A percentile compares a stretch with the other conserved stretches of the same genome.
Conservation (phyloP, 2,797 vertebrate species). For the Chaenodraco wilsoni region DNA sequence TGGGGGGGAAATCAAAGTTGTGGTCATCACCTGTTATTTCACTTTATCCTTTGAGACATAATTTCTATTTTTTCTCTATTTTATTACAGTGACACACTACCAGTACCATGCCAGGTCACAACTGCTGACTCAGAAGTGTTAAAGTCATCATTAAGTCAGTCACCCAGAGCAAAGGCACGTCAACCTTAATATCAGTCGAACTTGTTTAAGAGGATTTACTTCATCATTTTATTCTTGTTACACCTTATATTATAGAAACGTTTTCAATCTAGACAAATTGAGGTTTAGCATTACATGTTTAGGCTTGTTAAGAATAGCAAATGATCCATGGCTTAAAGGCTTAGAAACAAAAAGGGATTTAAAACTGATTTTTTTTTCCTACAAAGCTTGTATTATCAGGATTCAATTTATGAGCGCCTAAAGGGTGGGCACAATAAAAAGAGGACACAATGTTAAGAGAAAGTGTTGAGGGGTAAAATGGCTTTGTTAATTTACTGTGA, state of each 20-base stretch:
- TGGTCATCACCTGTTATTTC: neutral
- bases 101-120: neutral
- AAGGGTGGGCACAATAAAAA: slow-evolving; percentile 38
- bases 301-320: slow-evolving; percentile 42
- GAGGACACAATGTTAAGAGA: slow-evolving; percentile 30
- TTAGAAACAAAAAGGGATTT: slow-evolving; percentile 70
- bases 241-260: slow-evolving; percentile 23
- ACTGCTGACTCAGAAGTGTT: slow-evolving; percentile 32
- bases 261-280: slow-evolving; percentile 31
- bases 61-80: neutral
- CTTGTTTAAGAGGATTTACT: slow-evolving; percentile 38
- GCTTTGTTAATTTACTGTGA: slow-evolving; percentile 23
- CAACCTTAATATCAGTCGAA: slow-evolving; percentile 37
- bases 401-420: slow-evolving; percentile 47
- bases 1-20: slow-evolving; percentile 11
- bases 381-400: slow-evolving; percentile 52
- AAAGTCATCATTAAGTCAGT: slow-evolving; percentile 28
- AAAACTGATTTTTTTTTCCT: slow-evolving; percentile 41
- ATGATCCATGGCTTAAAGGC: slow-evolving; percentile 54
- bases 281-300: slow-evolving; percentile 42
- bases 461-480: slow-evolving; percentile 26
- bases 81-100: slow-evolving; percentile 1
- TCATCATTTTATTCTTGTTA: slow-evolving; percentile 51
- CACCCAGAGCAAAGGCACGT: slow-evolving; percentile 29
- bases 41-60: neutral